Evolutionary conservation across 2,888 invertebrate species (phyloP), one percentile per base, ranked within the genome.

Genomic region (Andrena haemorrhoa): DNA sequence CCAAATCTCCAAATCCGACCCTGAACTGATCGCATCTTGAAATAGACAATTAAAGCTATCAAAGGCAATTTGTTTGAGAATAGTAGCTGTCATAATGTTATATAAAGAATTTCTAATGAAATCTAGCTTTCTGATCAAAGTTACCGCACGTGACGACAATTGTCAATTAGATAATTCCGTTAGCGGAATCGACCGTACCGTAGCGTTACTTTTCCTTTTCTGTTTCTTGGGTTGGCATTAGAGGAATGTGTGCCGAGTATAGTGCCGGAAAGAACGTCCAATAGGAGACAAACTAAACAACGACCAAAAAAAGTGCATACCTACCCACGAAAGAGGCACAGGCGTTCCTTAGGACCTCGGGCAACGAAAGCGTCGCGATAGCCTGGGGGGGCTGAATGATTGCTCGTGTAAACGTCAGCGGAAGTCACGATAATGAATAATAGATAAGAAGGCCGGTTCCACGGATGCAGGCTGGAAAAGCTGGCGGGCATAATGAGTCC

Each of bases 401-500:
- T 66, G 26, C 61, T 63, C 75, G 56, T 65, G 63, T 53, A 80
- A 80, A 80, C 70, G 75, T 51, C 20, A 10, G 7, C 58, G 33
- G 10, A 51, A 66, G 41, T 69, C 73, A 26, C 61, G 80, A 70
- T 79, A 82, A 79, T 70, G 69, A 77, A 82, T 60, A 41, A 66
- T 58, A 74, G 70, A 70, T 71, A 70, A 63, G 70, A 65, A 20
- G 6, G 69, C 58, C 58, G 69, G 35, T 58, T 76, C 58, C 49
- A 35, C 12, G 65, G 35, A 23, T 41, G 7, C 7, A 16, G 33
- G 31, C 26, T 49, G 65, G 64, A 53, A 58, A 75, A 70, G 53
- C 31, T 26, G 60, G 41, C 66, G 33, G 23, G 63, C 65, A 51
- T 68, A 75, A 60, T 63, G 35, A 53, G 65, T 56, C 26, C 51